A percentile compares a stretch with the other conserved stretches of the same genome.
Conservation (phyloP, 1,140 invertebrate species). For the Atta cephalotes region DNA sequence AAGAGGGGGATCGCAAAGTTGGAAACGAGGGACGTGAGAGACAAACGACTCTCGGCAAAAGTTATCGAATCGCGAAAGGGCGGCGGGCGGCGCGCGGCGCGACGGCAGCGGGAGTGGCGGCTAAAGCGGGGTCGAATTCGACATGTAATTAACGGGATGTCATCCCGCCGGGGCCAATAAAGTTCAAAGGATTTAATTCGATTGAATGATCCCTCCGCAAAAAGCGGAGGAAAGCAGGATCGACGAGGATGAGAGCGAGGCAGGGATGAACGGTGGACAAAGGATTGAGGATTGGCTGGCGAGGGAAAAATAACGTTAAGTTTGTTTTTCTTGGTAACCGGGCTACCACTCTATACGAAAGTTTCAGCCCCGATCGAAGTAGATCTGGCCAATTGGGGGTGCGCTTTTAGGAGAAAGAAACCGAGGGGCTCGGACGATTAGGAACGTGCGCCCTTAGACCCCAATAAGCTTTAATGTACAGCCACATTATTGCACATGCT, state of each 20-base stretch:
- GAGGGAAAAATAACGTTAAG: slow-evolving; percentile 62
- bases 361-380: slow-evolving; percentile 5
- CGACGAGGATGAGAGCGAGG: slow-evolving; percentile 25
- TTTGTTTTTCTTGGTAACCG: slow-evolving; percentile 68
- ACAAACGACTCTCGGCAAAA: slow-evolving; percentile 51
- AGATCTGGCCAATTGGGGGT: slow-evolving; percentile 33
- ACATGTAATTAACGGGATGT: slow-evolving; percentile 74
- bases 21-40: slow-evolving; percentile 48
- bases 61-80: slow-evolving; percentile 39
- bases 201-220: slow-evolving; percentile 60
- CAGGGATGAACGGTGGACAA: background rate
- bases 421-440: slow-evolving; percentile 43
- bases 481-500: slow-evolving; percentile 10
- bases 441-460: slow-evolving; percentile 31
- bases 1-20: slow-evolving; percentile 41
- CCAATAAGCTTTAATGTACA: slow-evolving; percentile 61
- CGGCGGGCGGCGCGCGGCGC: background rate
- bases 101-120: background rate
- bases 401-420: slow-evolving; percentile 38
- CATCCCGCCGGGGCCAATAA: slow-evolving; percentile 65
- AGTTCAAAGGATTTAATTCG: slow-evolving; percentile 75
- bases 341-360: background rate
- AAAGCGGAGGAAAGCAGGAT: slow-evolving; percentile 52
- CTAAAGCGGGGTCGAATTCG: slow-evolving; percentile 42
- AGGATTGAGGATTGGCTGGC: slow-evolving; percentile 42